Percentiles rank a stretch among this genome's conserved stretches.
These are phyloP conservation scores for Diloba caeruleocephala DNA, from an alignment of 2,888 invertebrate species.

Conservation along the genomic window DNA sequence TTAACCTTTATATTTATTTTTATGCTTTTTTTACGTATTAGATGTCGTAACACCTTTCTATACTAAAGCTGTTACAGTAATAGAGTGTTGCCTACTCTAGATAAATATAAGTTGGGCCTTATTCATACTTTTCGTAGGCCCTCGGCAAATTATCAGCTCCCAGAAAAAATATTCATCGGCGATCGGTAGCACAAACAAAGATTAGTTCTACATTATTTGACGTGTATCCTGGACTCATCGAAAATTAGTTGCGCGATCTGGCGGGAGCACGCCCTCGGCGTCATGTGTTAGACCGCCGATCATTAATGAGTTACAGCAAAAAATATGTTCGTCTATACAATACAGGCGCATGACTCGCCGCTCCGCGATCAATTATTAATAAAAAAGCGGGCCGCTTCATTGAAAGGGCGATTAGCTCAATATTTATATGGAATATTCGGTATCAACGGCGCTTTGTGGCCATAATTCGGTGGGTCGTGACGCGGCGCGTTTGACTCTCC, in stretches of 20 bases:
- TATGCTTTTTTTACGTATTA: too few species aligned
- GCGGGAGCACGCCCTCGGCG: conserved; percentile 69
- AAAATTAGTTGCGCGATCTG: conserved; percentile 79
- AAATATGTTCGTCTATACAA: conserved; percentile 84
- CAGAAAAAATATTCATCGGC: conserved; percentile 28
- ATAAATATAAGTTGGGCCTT: too few species aligned
- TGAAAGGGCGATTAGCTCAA: conserved; percentile 90
- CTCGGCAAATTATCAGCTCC: too few species aligned
- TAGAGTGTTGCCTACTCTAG: too few species aligned
- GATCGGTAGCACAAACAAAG: conserved; percentile 71
- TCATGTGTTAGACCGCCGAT: conserved; percentile 75
- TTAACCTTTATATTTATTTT: too few species aligned
- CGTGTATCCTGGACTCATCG: conserved; percentile 72
- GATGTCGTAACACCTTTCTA: too few species aligned
- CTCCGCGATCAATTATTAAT: conserved; percentile 88
- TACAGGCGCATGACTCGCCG: conserved; percentile 87
- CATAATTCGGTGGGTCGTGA: conserved; percentile 88
- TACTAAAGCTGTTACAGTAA: too few species aligned
- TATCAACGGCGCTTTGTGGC: conserved; percentile 88
- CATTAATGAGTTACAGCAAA: conserved; percentile 86
- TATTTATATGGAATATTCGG: conserved; percentile 90
- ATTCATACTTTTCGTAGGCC: too few species aligned
- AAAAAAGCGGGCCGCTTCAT: conserved; percentile 88
- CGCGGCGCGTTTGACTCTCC: conserved; percentile 82
- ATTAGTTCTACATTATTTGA: conserved; percentile 80